These are phyloP conservation scores for Ectemnius continuus DNA, from an alignment of 2,888 invertebrate species.

Conservation along the genomic window DNA sequence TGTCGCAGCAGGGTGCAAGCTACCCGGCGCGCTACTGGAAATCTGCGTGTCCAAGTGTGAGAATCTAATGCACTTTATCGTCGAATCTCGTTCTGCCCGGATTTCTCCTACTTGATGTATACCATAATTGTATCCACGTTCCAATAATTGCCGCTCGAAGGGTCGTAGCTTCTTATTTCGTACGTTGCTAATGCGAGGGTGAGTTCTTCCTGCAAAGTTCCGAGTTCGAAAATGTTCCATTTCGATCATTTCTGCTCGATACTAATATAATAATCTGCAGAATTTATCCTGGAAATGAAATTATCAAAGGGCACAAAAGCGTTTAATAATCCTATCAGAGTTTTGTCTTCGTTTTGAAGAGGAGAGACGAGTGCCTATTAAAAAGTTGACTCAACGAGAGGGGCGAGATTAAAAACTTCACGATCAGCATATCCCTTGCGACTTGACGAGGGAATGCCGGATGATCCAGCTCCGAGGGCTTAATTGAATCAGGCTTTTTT, in stretches of 20 bases:
- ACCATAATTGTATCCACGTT: not conserved
- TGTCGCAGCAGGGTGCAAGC: constrained; percentile 70
- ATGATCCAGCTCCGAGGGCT: not conserved
- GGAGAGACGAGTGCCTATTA: too few species aligned
- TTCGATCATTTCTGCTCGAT: too few species aligned
- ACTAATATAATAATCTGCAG: too few species aligned
- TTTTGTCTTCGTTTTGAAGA: not conserved
- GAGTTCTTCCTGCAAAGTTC: too few species aligned
- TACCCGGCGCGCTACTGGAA: constrained; percentile 56
- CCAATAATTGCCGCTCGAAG: too few species aligned
- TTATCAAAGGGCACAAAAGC: not conserved
- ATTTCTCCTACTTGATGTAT: not conserved
- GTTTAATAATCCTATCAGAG: not conserved
- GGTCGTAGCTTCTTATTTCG: too few species aligned
- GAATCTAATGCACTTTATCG: constrained; percentile 55
- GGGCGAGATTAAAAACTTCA: too few species aligned
- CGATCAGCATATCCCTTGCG: too few species aligned
- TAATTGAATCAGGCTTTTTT: constrained; percentile 42
- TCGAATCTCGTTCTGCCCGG: not conserved
- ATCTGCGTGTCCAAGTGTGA: constrained; percentile 61
- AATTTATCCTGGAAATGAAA: not conserved
- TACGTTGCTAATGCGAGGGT: too few species aligned
- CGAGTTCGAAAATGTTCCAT: too few species aligned
- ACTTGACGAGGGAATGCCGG: not conserved
- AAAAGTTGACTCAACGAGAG: too few species aligned